Conservation (phyloP, 2,797 vertebrate species). For the Etheostoma perlongum region DNA sequence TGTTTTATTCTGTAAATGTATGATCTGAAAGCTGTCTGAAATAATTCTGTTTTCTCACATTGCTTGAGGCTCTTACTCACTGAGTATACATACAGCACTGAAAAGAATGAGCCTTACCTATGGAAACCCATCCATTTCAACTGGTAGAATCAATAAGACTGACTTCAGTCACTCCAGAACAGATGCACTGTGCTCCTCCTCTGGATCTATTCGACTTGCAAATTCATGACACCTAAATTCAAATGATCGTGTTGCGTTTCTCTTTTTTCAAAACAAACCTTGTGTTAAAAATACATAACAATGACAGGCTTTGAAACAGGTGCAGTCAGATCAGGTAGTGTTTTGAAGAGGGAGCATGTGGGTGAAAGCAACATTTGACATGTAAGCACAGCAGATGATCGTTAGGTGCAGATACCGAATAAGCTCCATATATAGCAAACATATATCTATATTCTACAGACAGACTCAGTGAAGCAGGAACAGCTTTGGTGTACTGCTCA, state of each 20-base stretch:
- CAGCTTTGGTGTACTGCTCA: slow-evolving; percentile 47
- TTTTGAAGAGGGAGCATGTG: slow-evolving; percentile 46
- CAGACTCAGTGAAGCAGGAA: slow-evolving; percentile 35
- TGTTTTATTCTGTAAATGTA: slow-evolving; percentile 36
- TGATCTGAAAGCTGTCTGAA: slow-evolving; percentile 14
- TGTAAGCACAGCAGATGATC: slow-evolving; percentile 39
- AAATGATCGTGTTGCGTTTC: slow-evolving; percentile 18
- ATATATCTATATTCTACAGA: slow-evolving; percentile 32
- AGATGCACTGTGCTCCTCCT: slow-evolving; percentile 19
- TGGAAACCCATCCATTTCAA: slow-evolving; percentile 15
- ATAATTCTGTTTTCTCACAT: slow-evolving; percentile 7
- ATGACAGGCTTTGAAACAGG: slow-evolving; percentile 47
- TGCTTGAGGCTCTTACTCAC: slow-evolving; percentile 28
- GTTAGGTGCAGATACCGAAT: slow-evolving; percentile 41
- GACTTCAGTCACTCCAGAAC: slow-evolving; percentile 9
- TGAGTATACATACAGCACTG: slow-evolving; percentile 38
- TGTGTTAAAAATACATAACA: slow-evolving; percentile 68
- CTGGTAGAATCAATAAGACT: slow-evolving; percentile 25
- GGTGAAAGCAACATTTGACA: slow-evolving; percentile 57
- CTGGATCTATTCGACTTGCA: slow-evolving; percentile 9
- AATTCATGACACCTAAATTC: slow-evolving; percentile 18
- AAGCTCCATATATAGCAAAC: neutral
- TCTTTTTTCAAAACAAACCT: slow-evolving; percentile 22
- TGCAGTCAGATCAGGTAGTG: slow-evolving; percentile 49
- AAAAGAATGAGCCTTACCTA: slow-evolving; percentile 30